phyloP scores from a whole-genome alignment of 2,113 vertebrate genomes.

The Suricata suricatta region DNA sequence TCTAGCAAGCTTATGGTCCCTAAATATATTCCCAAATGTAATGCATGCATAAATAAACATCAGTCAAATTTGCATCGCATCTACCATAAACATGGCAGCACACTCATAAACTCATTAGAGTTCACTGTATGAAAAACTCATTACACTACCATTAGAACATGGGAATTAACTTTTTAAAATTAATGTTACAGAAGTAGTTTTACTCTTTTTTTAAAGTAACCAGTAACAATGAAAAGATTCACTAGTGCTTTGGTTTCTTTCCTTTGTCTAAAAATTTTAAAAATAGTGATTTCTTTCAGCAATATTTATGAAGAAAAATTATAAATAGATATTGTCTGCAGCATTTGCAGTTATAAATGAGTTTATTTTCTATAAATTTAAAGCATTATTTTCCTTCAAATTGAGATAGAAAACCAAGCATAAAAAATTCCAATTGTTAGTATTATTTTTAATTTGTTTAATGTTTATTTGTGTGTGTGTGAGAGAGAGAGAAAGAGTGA shows the following conservation, averaged over 20 bases:
- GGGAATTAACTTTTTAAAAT: constrained; percentile 76
- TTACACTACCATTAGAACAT: constrained; percentile 80
- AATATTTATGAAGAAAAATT: constrained; percentile 48
- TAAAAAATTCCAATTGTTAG: constrained; percentile 33
- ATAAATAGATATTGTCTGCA: constrained; percentile 2
- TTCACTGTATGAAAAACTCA: constrained; percentile 82
- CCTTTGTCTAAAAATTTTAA: constrained; percentile 53
- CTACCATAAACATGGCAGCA: constrained; percentile 78
- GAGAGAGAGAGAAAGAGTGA: too few species aligned
- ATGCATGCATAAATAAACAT: constrained; percentile 88
- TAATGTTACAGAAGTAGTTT: constrained; percentile 74
- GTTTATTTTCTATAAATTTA: constrained; percentile 44
- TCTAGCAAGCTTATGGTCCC: constrained; percentile 82
- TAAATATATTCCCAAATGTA: constrained; percentile 88
- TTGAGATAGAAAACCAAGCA: background rate
- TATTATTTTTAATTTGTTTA: background rate
- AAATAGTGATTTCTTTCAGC: background rate
- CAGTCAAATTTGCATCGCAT: constrained; percentile 83
- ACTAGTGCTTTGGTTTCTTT: constrained; percentile 35
- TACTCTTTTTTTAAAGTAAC: constrained; percentile 67
- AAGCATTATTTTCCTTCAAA: constrained; percentile 43
- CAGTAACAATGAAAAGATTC: constrained; percentile 45
- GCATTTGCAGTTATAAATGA: background rate
- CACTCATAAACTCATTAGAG: constrained; percentile 81
- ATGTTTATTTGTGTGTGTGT: too few species aligned